Evolutionary conservation across 2,888 invertebrate species (phyloP).

Genomic region (Melanostoma scalare): DNA sequence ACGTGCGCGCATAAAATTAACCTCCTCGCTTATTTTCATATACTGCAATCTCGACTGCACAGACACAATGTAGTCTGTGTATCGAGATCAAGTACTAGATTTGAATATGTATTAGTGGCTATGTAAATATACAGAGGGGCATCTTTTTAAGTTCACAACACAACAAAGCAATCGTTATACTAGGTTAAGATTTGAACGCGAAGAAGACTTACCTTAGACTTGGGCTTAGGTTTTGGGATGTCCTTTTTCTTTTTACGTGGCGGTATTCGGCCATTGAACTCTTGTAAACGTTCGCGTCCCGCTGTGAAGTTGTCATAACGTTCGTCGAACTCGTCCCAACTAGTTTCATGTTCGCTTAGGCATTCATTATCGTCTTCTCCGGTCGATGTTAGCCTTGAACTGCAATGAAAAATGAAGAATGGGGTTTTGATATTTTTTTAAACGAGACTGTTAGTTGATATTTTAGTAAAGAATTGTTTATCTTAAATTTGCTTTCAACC

Average conservation of each 20-base stretch:
- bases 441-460: neutral
- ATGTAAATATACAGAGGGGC: neutral
- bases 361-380: conserved; percentile 82
- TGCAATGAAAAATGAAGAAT: conserved; percentile 74
- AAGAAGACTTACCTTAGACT: conserved; percentile 76
- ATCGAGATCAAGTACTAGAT: conserved; percentile 13
- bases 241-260: conserved; percentile 81
- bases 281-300: conserved; percentile 81
- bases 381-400: conserved; percentile 81
- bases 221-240: conserved; percentile 77
- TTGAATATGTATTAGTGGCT: neutral
- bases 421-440: conserved; percentile 29
- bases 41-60: neutral
- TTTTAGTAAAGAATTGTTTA: conserved; percentile 6
- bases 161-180: conserved; percentile 28
- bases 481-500: neutral
- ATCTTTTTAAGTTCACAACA: neutral
- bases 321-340: conserved; percentile 82
- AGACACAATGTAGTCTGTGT: conserved; percentile 28
- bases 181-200: conserved; percentile 31
- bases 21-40: conserved; percentile 45
- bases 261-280: conserved; percentile 82
- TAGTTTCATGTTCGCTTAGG: conserved; percentile 81
- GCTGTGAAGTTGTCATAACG: conserved; percentile 81
- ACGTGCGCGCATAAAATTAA: conserved; percentile 72